Conservation (phyloP, 35 echinoderm and acorn worm genomes). For the Antedon bifida region DNA sequence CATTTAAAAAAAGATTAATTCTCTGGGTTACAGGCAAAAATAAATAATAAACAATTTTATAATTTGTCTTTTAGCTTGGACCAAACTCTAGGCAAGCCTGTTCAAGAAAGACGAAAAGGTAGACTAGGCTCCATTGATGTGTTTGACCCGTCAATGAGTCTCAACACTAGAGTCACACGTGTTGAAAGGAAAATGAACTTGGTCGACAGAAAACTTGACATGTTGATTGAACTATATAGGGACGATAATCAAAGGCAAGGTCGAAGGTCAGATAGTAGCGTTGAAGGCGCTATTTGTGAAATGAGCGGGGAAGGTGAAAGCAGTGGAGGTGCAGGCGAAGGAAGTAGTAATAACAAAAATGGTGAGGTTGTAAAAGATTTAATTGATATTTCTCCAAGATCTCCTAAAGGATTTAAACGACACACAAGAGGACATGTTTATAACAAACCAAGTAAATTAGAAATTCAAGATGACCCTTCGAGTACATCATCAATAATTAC, state of each 20-base stretch:
- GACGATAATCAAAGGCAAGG: slow-evolving; percentile 28
- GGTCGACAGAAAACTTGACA: slow-evolving; percentile 88
- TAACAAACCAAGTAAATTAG: neutral
- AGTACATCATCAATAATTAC: neutral
- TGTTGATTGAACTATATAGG: slow-evolving; percentile 95
- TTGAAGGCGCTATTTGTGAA: neutral
- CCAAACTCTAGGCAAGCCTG: slow-evolving; percentile 79
- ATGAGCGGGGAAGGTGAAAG: neutral
- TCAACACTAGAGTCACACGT: slow-evolving; percentile 73
- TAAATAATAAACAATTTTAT: neutral
- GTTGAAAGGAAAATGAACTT: slow-evolving; percentile 85
- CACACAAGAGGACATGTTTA: neutral
- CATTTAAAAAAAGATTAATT: too few relatives aligned
- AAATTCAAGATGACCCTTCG: neutral
- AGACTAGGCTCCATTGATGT: slow-evolving; percentile 66
- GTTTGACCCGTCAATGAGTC: slow-evolving; percentile 70
- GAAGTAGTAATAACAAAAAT: neutral
- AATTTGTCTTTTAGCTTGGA: slow-evolving; percentile 41
- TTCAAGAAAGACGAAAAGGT: slow-evolving; percentile 48
- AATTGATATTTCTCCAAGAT: neutral
- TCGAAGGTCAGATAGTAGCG: neutral
- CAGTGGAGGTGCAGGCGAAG: neutral
- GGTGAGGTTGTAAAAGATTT: neutral
- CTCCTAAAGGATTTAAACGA: neutral
- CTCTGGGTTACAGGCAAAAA: too few relatives aligned